Evolutionary conservation across 2,888 invertebrate species (phyloP).

Genomic region (Miltochrista miniata): DNA sequence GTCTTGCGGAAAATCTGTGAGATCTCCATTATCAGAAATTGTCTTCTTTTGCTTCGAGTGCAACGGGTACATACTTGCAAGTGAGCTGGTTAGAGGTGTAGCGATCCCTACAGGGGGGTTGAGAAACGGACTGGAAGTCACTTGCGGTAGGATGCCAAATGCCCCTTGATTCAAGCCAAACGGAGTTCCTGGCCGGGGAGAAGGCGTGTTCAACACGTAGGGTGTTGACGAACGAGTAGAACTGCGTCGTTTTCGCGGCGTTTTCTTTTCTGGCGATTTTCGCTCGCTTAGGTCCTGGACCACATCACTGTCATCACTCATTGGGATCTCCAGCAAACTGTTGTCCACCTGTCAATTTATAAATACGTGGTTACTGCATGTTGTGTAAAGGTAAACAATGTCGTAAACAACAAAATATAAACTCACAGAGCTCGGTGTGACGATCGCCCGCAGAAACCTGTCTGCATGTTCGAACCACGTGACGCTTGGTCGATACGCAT

Average conservation of each 20-base stretch:
- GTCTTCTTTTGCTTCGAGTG: conserved; percentile 74
- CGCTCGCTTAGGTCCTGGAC: conserved; percentile 78
- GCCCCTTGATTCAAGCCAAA: conserved; percentile 70
- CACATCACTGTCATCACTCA: conserved; percentile 76
- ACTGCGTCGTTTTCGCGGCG: conserved; percentile 72
- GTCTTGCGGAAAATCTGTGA: conserved; percentile 70
- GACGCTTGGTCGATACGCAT: conserved; percentile 82
- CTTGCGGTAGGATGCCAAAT: conserved; percentile 69
- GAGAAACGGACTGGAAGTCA: conserved; percentile 68
- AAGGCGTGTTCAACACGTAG: conserved; percentile 77
- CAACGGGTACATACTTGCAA: conserved; percentile 73
- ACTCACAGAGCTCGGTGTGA: conserved; percentile 82
- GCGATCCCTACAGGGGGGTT: conserved; percentile 79
- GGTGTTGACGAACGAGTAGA: conserved; percentile 77
- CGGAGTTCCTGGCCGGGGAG: conserved; percentile 76
- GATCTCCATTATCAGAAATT: conserved; percentile 61
- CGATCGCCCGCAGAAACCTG: conserved; percentile 82
- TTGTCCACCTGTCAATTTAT: conserved; percentile 73
- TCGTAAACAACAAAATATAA: conserved; percentile 48
- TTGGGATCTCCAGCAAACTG: conserved; percentile 73
- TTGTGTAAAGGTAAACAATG: conserved; percentile 49
- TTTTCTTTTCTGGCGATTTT: conserved; percentile 77
- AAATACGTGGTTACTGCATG: conserved; percentile 31
- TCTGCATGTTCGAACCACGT: conserved; percentile 83
- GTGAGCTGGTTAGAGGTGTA: conserved; percentile 73